Base-by-base conservation (phyloP, 2,888 invertebrate species). In the Drosophila kanekoi region DNA sequence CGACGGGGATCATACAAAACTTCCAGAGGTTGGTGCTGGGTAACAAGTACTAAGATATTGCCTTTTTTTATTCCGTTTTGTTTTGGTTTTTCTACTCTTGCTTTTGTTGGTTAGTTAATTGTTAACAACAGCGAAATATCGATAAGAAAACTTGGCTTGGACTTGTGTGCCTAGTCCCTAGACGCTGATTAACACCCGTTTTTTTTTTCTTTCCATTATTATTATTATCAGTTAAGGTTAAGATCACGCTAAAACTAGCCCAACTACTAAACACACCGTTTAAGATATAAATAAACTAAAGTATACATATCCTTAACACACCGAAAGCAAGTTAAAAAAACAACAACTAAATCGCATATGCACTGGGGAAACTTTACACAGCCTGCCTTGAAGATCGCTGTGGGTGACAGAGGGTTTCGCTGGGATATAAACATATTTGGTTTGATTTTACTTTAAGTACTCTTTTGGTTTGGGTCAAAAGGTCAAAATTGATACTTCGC, bases 1-100 rank as follows among this genome's bases (percentile, higher is more conserved):
- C 94, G 97, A 37, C 95, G 97, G 87, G 96, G 97, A 92, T 97
- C 97, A 44, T 97, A 97, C 94, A 97, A 97, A 93, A 96, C 96
- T 59, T 96, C 96, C 82, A 93, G 97, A 95, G 97, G 97, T 97
- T 93, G 93, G 95, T 93, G 91, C 80, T 89, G 91, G 91, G 89
- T 89, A 75, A 45, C 65, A 64, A 72, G 51, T 63, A 52, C 35
- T 56, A 58, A 41, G 33, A 45, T 47, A 62, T 47, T 10, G 18
- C n/a, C 35, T 6, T 38, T 28, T 35, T 6, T 5, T 6, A 11
- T 32, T 59, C 28, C n/a, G n/a, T n/a, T n/a, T n/a, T n/a, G n/a
- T n/a, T n/a, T n/a, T n/a, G n/a, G 66, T 72, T 60, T 64, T 69
- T 74, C 62, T 74, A 72, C 72, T 69, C 56, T 77, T 77, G 62